These are phyloP conservation scores for Daphoenositta chrysoptera DNA, from an alignment of 2,113 vertebrate species.

Conservation along the genomic window DNA sequence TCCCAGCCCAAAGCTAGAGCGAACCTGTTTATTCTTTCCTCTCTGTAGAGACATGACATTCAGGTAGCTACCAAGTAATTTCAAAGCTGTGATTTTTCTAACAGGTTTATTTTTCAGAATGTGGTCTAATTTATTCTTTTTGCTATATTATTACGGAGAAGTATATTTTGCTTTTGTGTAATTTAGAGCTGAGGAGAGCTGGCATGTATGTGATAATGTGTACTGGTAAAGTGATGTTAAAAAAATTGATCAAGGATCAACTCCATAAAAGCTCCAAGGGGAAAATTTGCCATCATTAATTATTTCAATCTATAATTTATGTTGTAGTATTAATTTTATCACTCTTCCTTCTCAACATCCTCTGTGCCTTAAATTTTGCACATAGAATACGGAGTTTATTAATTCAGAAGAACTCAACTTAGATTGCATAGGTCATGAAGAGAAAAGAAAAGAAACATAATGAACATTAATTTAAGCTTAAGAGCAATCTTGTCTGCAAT, in stretches of 20 bases:
- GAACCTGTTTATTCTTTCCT: neutral
- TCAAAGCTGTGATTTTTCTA: neutral
- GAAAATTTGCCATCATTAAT: neutral
- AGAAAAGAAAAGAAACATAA: neutral
- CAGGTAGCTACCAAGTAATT: neutral
- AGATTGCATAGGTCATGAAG: neutral
- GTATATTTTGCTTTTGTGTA: neutral
- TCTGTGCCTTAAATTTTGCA: neutral
- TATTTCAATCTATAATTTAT: neutral
- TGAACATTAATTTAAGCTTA: neutral
- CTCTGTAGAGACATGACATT: neutral
- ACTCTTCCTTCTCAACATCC: neutral
- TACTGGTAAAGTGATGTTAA: neutral
- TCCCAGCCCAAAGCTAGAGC: neutral
- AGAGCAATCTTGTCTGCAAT: neutral
- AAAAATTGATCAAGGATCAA: neutral
- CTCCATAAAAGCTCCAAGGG: neutral
- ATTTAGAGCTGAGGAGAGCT: neutral
- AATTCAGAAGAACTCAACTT: neutral
- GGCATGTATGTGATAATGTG: neutral
- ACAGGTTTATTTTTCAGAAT: neutral
- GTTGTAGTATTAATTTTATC: neutral
- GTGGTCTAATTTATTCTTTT: neutral
- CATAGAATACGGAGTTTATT: neutral
- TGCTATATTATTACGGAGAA: neutral